Percentiles rank a stretch among this genome's conserved stretches.
Evolutionary conservation across 2,113 vertebrate genomes (phyloP).

Genomic region (Columbina picui): DNA sequence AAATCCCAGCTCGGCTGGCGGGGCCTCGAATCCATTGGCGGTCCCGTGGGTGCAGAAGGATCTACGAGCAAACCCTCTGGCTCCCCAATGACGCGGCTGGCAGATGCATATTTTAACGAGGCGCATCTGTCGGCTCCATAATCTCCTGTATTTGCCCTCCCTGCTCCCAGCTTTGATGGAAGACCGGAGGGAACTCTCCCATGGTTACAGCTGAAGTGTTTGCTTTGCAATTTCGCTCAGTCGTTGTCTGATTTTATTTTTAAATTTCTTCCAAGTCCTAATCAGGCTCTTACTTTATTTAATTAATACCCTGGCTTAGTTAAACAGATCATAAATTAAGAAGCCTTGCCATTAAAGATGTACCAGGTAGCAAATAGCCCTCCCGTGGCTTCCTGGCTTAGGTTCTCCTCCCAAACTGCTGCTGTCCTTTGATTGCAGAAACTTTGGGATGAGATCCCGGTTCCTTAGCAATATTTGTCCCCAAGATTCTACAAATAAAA

Average conservation of each 20-base stretch:
- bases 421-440: background rate
- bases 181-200: conserved; percentile 68
- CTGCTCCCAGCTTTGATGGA: conserved; percentile 73
- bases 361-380: conserved; percentile 48
- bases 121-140: conserved; percentile 73
- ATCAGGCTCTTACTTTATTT: conserved; percentile 79
- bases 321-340: conserved; percentile 81
- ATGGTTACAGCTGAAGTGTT: conserved; percentile 74
- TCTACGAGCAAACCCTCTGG: conserved; percentile 59
- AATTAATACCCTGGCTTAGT: conserved; percentile 80
- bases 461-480: background rate
- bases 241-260: conserved; percentile 72
- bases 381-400: conserved; percentile 9
- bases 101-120: conserved; percentile 71
- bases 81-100: conserved; percentile 34
- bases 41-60: conserved; percentile 39
- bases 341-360: conserved; percentile 48
- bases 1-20: conserved; percentile 57
- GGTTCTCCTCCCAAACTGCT: background rate
- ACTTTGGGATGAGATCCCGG: background rate
- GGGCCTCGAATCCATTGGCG: background rate
- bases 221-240: conserved; percentile 75
- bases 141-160: conserved; percentile 70
- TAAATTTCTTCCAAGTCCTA: conserved; percentile 71
- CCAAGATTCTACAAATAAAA: background rate